These are phyloP conservation scores for Onychostruthus taczanowskii DNA, from an alignment of 2,113 vertebrate species.

Conservation along the genomic window DNA sequence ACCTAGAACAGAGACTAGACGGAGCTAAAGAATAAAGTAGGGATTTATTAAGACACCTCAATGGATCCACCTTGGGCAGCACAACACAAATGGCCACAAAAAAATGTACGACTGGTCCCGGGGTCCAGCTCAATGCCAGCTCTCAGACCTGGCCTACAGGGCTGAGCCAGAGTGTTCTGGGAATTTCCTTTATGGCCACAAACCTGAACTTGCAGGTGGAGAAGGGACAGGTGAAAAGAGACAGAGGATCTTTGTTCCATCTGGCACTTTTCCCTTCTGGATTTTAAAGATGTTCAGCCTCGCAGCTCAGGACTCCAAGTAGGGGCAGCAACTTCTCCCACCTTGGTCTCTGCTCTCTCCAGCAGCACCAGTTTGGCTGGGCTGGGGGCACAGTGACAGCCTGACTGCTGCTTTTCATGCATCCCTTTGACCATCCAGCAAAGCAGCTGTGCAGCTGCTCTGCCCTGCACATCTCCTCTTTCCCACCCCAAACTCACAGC, in stretches of 20 bases:
- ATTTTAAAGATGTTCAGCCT: not conserved
- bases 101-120: accelerated
- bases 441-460: not conserved
- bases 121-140: accelerated
- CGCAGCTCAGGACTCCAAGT: accelerated
- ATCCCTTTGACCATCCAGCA: not conserved
- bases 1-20: not conserved
- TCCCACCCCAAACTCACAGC: not conserved
- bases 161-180: not conserved
- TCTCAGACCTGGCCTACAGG: not conserved
- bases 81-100: not conserved
- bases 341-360: not conserved
- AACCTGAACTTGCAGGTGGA: not conserved
- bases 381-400: not conserved
- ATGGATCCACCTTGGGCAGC: not conserved
- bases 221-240: not conserved
- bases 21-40: not conserved
- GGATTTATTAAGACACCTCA: not conserved
- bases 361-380: not conserved
- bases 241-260: not conserved
- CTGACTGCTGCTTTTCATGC: not conserved
- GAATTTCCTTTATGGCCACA: not conserved
- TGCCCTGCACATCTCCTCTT: not conserved
- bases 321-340: not conserved
- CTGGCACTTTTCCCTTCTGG: not conserved